Evolutionary conservation across 2,888 invertebrate genomes (phyloP), one percentile per base, ranked within the genome.

Genomic region (Pollenia amentaria): DNA sequence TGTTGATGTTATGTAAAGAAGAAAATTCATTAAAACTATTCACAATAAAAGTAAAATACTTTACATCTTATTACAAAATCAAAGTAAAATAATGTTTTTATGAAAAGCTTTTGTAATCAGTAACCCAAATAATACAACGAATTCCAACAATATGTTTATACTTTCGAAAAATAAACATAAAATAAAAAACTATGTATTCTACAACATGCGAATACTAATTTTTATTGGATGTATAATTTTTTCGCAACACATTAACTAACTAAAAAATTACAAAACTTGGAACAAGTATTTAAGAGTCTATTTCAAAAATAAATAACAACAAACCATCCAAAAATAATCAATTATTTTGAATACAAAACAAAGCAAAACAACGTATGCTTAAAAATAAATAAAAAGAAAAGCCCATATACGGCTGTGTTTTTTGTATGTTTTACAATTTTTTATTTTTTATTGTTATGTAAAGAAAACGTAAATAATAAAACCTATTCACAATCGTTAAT

Each of bases 401-500:
- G 14, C 14, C 44, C 6, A 75, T 12, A 53, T 65, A 42, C 38
- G 14, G 14, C 21, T 51, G 29, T 69, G 18, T 60, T 53, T 9
- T 44, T 38, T 76, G 14, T 44, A 44, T 44, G 14, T 29, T 38
- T 65, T 77, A 44, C 8, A 62, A n/a, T 42, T 38, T 70, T 12
- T 53, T 16, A 2, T 21, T 69, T 77, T 44, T 64, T 70, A 53
- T 57, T 64, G 55, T 70, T 73, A 64, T 81, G 72, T 65, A 65
- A 72, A 73, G 14, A 53, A 51, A 53, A 55, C n/a, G 12, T 18
- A 55, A 75, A 62, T 18, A 57, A 57, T 16, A 42, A 21, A 53
- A n/a, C 11, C 16, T 1, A 83, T 70, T 83, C 83, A 83, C 83
- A 83, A 70, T 77, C 55, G 16, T 14, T 1, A 16, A 46, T 76